These are phyloP conservation scores for Morone saxatilis DNA, from an alignment of 2,113 vertebrate species.

Conservation along the genomic window DNA sequence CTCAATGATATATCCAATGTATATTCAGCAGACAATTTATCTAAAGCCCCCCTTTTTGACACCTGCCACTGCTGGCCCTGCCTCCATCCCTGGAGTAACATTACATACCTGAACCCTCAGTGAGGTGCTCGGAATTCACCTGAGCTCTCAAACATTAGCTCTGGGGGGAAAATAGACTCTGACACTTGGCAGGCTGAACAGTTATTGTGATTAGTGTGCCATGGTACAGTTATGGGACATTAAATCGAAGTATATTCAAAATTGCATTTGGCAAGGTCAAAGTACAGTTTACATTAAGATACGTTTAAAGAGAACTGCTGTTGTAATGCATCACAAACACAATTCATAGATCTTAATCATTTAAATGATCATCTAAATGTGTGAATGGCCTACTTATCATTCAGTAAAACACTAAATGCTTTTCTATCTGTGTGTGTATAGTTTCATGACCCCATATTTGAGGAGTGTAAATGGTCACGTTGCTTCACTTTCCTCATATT, in stretches of 20 bases:
- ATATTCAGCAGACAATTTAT: constrained; percentile 46
- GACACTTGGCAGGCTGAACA: constrained; percentile 50
- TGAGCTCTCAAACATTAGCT: constrained; percentile 11
- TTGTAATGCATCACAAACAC: constrained; percentile 20
- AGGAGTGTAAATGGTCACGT: constrained; percentile 1
- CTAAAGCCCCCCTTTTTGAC: constrained; percentile 17
- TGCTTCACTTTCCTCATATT: constrained; percentile 21
- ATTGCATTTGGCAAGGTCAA: constrained; percentile 49
- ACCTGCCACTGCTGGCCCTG: neutral
- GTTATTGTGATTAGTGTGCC: constrained; percentile 46
- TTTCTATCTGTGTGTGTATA: neutral
- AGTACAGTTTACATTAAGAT: constrained; percentile 15
- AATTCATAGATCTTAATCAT: constrained; percentile 7
- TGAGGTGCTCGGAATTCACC: constrained; percentile 14
- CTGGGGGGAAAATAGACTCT: constrained; percentile 14
- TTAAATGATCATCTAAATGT: constrained; percentile 24
- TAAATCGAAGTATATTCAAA: constrained; percentile 36
- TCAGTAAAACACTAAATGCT: neutral
- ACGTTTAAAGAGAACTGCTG: neutral
- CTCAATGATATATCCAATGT: constrained; percentile 40
- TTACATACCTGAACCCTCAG: constrained; percentile 30
- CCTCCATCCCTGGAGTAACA: constrained; percentile 12
- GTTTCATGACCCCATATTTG: constrained; percentile 1
- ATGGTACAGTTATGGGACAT: constrained; percentile 26
- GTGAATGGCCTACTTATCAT: neutral